Percentiles rank a stretch among this genome's conserved stretches.
phyloP scores from a whole-genome alignment of 2,888 invertebrate species.

The Melitaea athalia region DNA sequence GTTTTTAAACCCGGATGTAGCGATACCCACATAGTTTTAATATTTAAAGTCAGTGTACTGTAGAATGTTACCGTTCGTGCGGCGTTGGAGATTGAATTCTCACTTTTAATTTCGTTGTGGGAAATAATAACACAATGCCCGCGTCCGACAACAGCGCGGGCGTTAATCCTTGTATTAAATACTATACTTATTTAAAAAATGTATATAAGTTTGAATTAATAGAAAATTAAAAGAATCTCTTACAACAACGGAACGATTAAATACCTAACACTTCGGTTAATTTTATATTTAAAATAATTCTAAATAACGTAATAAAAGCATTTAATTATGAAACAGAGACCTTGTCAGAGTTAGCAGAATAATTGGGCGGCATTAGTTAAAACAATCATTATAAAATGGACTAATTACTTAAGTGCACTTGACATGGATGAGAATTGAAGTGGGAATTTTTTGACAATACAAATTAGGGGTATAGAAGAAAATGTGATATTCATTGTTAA shows the following conservation, averaged over 20 bases:
- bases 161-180: slow-evolving; percentile 14
- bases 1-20: slow-evolving; percentile 68
- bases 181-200: neutral
- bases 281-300: slow-evolving; percentile 1
- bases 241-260: neutral
- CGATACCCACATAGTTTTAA: slow-evolving; percentile 57
- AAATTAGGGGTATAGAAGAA: slow-evolving; percentile 35
- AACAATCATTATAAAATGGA: slow-evolving; percentile 46
- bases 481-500: slow-evolving; percentile 30
- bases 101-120: slow-evolving; percentile 75
- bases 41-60: slow-evolving; percentile 68
- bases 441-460: slow-evolving; percentile 71
- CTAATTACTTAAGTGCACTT: slow-evolving; percentile 67
- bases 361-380: slow-evolving; percentile 53
- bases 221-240: neutral
- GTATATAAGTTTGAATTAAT: neutral
- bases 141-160: slow-evolving; percentile 29
- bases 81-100: slow-evolving; percentile 64
- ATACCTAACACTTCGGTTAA: neutral
- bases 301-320: slow-evolving; percentile 50
- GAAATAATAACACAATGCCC: slow-evolving; percentile 54
- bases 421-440: slow-evolving; percentile 63
- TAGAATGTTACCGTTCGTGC: slow-evolving; percentile 67
- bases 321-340: slow-evolving; percentile 58
- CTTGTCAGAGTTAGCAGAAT: slow-evolving; percentile 54